Evolutionary conservation across 2,888 invertebrate genomes (phyloP).

Genomic region (Pogonocherus hispidulus): DNA sequence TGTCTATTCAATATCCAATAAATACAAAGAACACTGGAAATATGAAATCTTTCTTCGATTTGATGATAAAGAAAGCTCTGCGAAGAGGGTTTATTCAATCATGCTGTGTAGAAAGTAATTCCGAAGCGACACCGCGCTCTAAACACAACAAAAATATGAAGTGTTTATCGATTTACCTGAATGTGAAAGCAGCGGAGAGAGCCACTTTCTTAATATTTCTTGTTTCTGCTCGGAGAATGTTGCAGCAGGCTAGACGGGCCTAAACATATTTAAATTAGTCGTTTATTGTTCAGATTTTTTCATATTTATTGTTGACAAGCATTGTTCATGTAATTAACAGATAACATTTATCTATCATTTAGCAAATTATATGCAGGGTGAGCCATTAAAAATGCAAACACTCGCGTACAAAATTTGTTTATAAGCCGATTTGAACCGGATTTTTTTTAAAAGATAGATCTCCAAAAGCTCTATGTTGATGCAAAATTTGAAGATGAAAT

Average conservation of each 20-base stretch:
- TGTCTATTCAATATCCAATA: background rate
- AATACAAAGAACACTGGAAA: background rate
- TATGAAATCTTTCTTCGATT: slow-evolving; percentile 8
- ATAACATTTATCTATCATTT: too few species aligned
- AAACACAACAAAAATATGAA: slow-evolving; percentile 29
- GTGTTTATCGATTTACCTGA: slow-evolving; percentile 35
- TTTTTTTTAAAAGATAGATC: too few species aligned
- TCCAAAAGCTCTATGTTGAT: too few species aligned
- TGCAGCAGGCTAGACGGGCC: background rate
- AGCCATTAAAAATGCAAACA: too few species aligned
- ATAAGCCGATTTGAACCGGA: too few species aligned
- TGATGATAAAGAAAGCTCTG: slow-evolving; percentile 3
- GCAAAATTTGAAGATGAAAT: too few species aligned
- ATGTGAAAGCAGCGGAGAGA: slow-evolving; percentile 41
- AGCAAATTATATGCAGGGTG: too few species aligned
- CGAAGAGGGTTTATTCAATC: slow-evolving; percentile 34
- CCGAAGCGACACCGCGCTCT: slow-evolving; percentile 6
- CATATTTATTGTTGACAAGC: too few species aligned
- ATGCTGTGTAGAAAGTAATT: slow-evolving; percentile 31
- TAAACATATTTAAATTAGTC: too few species aligned
- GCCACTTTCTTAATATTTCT: slow-evolving; percentile 35
- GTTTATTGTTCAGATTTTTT: too few species aligned
- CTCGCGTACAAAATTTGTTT: too few species aligned
- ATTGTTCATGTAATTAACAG: too few species aligned
- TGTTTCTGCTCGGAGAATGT: slow-evolving; percentile 6